A percentile compares a stretch with the other conserved stretches of the same genome.
Conservation (phyloP, 2,113 vertebrate species). For the Clarias gariepinus region DNA sequence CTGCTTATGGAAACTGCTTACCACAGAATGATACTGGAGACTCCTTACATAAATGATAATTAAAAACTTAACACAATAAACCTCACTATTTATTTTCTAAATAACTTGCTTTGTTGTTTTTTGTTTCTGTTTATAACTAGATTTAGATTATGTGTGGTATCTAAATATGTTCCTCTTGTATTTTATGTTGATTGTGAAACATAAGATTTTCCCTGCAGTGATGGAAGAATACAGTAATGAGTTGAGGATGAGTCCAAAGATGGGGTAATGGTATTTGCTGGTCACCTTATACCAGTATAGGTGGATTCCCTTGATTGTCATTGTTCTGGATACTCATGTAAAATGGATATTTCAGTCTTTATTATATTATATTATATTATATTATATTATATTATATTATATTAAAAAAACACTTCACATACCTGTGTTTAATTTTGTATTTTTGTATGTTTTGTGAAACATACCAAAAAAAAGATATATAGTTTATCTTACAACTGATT, state of each 20-base stretch:
- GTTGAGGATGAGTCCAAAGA: background rate
- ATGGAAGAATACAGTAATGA: background rate
- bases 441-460: too few relatives aligned
- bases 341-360: too few relatives aligned
- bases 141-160: background rate
- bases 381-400: too few relatives aligned
- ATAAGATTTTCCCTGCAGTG: background rate
- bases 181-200: slow-evolving; percentile 1
- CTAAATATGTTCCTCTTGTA: background rate
- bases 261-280: background rate
- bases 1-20: background rate
- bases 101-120: background rate
- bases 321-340: too few relatives aligned
- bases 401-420: too few relatives aligned
- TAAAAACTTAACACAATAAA: background rate
- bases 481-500: background rate
- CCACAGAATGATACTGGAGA: background rate
- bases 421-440: too few relatives aligned
- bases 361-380: too few relatives aligned
- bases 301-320: too few relatives aligned
- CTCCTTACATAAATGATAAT: background rate
- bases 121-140: background rate
- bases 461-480: too few relatives aligned
- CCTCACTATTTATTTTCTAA: background rate
- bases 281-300: background rate